Evolutionary conservation across 1,140 invertebrate genomes (phyloP).

Genomic region (Drosophila orosa): DNA sequence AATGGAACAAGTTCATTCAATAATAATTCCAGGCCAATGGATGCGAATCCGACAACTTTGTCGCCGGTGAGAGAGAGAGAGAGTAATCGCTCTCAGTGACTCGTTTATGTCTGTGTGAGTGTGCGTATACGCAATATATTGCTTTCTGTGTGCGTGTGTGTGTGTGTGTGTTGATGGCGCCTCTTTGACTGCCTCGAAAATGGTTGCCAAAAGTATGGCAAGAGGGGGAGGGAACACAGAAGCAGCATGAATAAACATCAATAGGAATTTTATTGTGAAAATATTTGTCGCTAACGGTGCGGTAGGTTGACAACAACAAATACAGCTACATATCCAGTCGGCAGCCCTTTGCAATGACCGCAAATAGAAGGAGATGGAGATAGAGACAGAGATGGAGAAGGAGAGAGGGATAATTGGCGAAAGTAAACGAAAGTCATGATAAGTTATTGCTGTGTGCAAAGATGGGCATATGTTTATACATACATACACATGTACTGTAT

Average conservation of each 20-base stretch:
- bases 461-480: background rate
- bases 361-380: constrained; percentile 18
- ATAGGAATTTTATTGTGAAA: constrained; percentile 67
- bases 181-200: constrained; percentile 55
- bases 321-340: background rate
- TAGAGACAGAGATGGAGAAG: background rate
- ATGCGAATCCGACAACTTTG: constrained; percentile 45
- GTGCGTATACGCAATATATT: too few species aligned
- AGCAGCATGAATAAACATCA: constrained; percentile 65
- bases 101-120: background rate
- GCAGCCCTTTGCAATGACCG: constrained; percentile 25
- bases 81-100: constrained; percentile 6
- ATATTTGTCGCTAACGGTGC: constrained; percentile 47
- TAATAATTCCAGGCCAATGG: constrained; percentile 27
- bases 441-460: constrained; percentile 24
- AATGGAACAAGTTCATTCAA: constrained; percentile 34
- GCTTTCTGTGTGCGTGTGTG: background rate
- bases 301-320: constrained; percentile 15
- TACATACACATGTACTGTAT: background rate
- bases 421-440: constrained; percentile 18
- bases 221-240: background rate
- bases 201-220: constrained; percentile 8
- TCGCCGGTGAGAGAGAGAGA: constrained; percentile 24
- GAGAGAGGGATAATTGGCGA: constrained; percentile 3
- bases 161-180: constrained; percentile 36